A percentile compares a stretch with the other conserved stretches of the same genome.
phyloP scores from a whole-genome alignment of 2,888 invertebrate genomes.

The Dryobotodes eremita region DNA sequence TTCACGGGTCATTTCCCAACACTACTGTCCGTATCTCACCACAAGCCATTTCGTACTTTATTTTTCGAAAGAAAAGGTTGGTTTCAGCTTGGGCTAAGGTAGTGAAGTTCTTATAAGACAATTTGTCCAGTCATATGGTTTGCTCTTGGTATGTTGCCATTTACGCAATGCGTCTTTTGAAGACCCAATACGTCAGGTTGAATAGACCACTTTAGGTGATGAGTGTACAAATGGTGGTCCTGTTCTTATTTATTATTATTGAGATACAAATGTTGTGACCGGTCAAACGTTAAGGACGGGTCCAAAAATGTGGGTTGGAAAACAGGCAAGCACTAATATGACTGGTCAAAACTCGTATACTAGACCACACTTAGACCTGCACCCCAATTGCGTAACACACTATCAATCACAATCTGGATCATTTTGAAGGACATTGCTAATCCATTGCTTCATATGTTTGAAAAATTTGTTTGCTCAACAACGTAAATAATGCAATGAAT shows the following conservation, averaged over 20 bases:
- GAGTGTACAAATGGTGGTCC: constrained; percentile 2
- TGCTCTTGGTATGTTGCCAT: constrained; percentile 56
- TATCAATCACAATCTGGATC: no score
- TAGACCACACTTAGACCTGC: no score
- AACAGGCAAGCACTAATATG: not conserved
- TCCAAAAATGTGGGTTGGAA: not conserved
- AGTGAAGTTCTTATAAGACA: constrained; percentile 42
- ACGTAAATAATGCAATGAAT: no score
- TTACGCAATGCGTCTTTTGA: constrained; percentile 62
- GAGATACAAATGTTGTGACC: no score
- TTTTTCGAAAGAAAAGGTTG: not conserved
- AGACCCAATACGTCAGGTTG: constrained; percentile 40
- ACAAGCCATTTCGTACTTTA: constrained; percentile 8
- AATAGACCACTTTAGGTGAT: constrained; percentile 46
- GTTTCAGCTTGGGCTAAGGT: not conserved
- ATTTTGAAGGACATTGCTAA: no score
- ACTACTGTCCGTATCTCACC: not conserved
- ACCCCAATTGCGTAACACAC: no score
- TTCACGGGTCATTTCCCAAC: constrained; percentile 37
- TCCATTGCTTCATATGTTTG: no score
- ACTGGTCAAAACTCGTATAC: not conserved
- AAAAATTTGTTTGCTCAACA: no score
- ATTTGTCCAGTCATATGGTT: constrained; percentile 52
- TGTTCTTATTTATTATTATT: not conserved
- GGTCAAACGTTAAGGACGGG: not conserved